phyloP scores from a whole-genome alignment of 2,888 invertebrate genomes.

The Coronaproctus castanopsis region DNA sequence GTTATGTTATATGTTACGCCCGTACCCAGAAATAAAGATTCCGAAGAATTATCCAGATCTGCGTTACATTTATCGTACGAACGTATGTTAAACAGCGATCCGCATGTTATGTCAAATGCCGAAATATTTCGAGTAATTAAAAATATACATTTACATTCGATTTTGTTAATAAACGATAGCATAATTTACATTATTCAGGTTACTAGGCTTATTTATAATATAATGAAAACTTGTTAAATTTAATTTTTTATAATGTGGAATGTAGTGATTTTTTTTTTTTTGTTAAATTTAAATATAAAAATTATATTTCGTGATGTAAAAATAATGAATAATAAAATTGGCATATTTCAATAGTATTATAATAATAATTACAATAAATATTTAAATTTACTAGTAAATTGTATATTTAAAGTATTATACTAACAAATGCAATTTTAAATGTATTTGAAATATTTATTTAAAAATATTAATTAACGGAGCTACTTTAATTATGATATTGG shows the following conservation, averaged over 20 bases:
- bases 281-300: background rate
- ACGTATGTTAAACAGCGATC: slow-evolving; percentile 35
- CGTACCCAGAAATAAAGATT: slow-evolving; percentile 30
- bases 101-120: slow-evolving; percentile 40
- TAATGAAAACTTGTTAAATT: background rate
- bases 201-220: slow-evolving; percentile 1
- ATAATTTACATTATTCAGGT: background rate
- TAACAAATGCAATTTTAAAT: too few relatives aligned
- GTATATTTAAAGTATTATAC: too few relatives aligned
- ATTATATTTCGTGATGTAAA: too few relatives aligned
- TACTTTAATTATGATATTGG: too few relatives aligned
- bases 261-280: background rate
- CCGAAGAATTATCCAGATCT: slow-evolving; percentile 32
- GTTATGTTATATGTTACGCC: slow-evolving; percentile 57
- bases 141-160: too few relatives aligned
- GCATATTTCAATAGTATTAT: too few relatives aligned
- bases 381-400: too few relatives aligned
- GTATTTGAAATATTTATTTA: too few relatives aligned
- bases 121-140: slow-evolving; percentile 61
- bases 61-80: slow-evolving; percentile 64
- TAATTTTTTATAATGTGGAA: background rate
- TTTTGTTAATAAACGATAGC: too few relatives aligned
- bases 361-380: too few relatives aligned
- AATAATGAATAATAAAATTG: too few relatives aligned
- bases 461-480: too few relatives aligned